Base-by-base conservation (phyloP, 1,140 invertebrate genomes). In the Drosophila elegans region DNA sequence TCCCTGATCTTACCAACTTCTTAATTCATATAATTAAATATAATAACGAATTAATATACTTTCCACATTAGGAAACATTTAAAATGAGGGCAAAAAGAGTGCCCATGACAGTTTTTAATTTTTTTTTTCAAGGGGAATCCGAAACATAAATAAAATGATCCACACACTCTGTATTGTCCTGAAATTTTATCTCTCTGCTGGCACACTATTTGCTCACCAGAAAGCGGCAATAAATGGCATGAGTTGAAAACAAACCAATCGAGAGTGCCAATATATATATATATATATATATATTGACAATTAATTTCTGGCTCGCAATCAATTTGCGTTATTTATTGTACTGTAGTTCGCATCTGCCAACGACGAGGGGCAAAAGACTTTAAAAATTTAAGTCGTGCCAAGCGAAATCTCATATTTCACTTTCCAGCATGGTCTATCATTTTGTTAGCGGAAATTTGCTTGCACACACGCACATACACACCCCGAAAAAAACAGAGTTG, bases 371-470 rank as follows among this genome's bases (percentile, higher is more conserved):
- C 29, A 21, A 21, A 21, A 21, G 9, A 48, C 34, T 72, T 72
- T 71, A 72, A 72, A 63, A 41, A 57, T 72, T 72, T 57, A 72
- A 72, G 44, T 29, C 52, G 21, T 32, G 9, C 29, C 25, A n/a
- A n/a, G 39, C 3, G 10, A 38, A 71, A 57, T 71, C 64, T 72
- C 68, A 54, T 72, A 39, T 62, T 51, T 78, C 53, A 46, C 63
- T 66, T 60, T 51, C 32, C 38, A 55, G 27, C 41, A 54, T 49
- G 52, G 36, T 69, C 36, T 74, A 85, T 77, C 82, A 81, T 80
- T 88, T 88, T 89, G 84, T 89, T 84, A 74, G 68, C 77, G 77
- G 67, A 89, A 88, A 89, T 84, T 89, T 75, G 72, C 52, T 68
- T 61, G 71, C 42, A 82, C 84, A 68, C 51, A 69, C 49, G 45